Conservation (phyloP, 2,888 invertebrate genomes). For the Sarcophaga carnaria region DNA sequence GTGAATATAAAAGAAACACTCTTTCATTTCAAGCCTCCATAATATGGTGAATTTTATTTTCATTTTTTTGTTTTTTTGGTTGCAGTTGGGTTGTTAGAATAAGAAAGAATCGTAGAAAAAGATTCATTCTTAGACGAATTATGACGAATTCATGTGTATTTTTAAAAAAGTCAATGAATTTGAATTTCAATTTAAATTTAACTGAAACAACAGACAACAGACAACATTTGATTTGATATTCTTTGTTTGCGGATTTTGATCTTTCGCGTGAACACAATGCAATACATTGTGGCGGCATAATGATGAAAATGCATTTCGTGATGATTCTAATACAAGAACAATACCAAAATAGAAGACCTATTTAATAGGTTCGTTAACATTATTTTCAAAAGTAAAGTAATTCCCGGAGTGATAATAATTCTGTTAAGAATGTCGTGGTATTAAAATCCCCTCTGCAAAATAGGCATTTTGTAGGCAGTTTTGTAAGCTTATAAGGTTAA, state of each 20-base stretch:
- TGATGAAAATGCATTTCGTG: background rate
- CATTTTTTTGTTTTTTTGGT: too few species aligned
- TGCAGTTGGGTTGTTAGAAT: background rate
- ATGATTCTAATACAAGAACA: too few species aligned
- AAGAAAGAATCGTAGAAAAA: background rate
- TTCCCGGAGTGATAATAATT: too few species aligned
- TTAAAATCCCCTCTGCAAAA: too few species aligned
- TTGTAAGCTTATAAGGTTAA: too few species aligned
- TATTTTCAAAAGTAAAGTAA: too few species aligned
- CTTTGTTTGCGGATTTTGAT: background rate
- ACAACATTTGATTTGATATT: background rate
- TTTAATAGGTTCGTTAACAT: too few species aligned
- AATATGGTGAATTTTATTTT: background rate
- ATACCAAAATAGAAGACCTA: too few species aligned
- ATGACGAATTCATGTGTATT: background rate
- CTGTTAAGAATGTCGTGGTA: too few species aligned
- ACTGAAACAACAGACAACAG: background rate
- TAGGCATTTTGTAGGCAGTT: too few species aligned
- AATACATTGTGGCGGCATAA: background rate
- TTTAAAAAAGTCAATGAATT: background rate
- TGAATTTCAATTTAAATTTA: background rate
- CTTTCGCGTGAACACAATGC: background rate
- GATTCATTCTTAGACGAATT: background rate
- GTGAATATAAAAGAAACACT: slow-evolving; percentile 27
- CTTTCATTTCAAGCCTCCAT: slow-evolving; percentile 4